Percentiles rank a stretch among this genome's conserved stretches.
Evolutionary conservation across 2,113 vertebrate genomes (phyloP).

Genomic region (Heptranchias perlo): DNA sequence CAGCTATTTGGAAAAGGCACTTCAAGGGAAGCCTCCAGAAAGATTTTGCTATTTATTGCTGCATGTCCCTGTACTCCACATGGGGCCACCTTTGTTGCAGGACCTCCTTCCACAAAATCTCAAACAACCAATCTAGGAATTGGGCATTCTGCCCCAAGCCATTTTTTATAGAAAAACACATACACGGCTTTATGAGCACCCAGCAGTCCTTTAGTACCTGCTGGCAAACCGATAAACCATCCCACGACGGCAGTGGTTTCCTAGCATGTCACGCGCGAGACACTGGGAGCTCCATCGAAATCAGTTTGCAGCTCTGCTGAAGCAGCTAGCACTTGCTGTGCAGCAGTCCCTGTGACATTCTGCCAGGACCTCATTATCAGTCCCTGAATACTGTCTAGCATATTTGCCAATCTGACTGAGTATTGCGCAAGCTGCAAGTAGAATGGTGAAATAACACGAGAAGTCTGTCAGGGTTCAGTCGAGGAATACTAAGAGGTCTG

Average conservation of each 20-base stretch:
- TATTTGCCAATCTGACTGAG: background rate
- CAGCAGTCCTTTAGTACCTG: background rate
- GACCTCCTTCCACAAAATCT: background rate
- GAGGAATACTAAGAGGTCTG: background rate
- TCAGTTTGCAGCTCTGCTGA: no score
- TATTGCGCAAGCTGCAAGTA: background rate
- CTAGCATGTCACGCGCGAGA: background rate
- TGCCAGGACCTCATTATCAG: background rate
- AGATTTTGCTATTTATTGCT: background rate
- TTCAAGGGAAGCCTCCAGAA: background rate
- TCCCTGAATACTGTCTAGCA: background rate
- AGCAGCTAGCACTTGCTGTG: no score
- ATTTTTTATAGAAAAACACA: background rate
- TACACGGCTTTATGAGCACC: background rate
- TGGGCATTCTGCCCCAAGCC: background rate
- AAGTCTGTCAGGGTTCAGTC: background rate
- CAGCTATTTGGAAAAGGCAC: background rate
- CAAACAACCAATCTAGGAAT: background rate
- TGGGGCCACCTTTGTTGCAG: background rate
- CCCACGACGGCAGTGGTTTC: background rate
- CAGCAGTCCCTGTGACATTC: background rate
- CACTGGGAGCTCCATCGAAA: no score
- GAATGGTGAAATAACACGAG: background rate
- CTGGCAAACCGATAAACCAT: background rate
- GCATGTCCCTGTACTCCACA: background rate